These are phyloP conservation scores for Drosophila silvestris DNA, from an alignment of 2,888 invertebrate genomes.

Conservation along the genomic window DNA sequence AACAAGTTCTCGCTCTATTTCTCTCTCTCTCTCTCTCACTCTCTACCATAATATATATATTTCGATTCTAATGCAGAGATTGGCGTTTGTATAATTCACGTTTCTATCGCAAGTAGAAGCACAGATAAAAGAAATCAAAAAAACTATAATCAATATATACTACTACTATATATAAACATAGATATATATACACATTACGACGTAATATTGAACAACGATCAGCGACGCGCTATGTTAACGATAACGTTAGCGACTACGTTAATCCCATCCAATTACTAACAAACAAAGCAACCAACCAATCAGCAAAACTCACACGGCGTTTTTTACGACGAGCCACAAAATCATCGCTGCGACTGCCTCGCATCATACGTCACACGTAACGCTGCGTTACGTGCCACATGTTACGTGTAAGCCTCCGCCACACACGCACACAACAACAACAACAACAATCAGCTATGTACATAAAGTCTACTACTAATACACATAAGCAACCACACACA, in stretches of 20 bases:
- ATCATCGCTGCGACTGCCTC: conserved; percentile 60
- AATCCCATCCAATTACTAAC: conserved; percentile 48
- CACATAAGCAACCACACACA: conserved; percentile 16
- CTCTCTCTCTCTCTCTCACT: conserved; percentile 60
- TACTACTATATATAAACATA: conserved; percentile 28
- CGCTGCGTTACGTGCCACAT: conserved; percentile 46
- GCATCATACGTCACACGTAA: conserved; percentile 34
- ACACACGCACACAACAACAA: conserved; percentile 8
- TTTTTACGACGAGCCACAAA: conserved; percentile 36
- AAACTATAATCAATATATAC: conserved; percentile 33
- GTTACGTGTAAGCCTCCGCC: conserved; percentile 65
- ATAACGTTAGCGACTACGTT: conserved; percentile 38
- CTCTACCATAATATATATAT: conserved; percentile 46
- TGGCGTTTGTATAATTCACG: conserved; percentile 84
- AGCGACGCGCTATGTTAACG: conserved; percentile 38
- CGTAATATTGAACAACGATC: conserved; percentile 46
- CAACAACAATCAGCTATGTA: conserved; percentile 45
- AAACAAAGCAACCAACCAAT: conserved; percentile 21
- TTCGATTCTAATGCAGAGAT: conserved; percentile 79
- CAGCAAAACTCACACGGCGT: conserved; percentile 30
- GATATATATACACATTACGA: conserved; percentile 26
- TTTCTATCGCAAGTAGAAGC: conserved; percentile 81
- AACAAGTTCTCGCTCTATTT: conserved; percentile 70
- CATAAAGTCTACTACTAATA: conserved; percentile 39
- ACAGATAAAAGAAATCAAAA: conserved; percentile 25